Base-by-base conservation (phyloP, 1,140 invertebrate species). In the Cydia pomonella region DNA sequence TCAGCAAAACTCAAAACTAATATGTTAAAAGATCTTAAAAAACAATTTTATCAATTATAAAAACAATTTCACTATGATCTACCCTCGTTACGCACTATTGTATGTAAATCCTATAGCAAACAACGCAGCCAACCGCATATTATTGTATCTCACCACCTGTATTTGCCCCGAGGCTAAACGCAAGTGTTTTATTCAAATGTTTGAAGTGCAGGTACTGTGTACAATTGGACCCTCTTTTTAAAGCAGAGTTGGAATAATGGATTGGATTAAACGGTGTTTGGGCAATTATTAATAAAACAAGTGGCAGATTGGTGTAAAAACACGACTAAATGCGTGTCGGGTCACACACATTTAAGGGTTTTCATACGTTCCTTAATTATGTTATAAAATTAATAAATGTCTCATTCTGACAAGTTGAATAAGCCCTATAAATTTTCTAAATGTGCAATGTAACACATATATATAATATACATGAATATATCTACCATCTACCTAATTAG, bases 141-240 rank as follows among this genome's bases (percentile, higher is more conserved):
- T 76, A 41, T 71, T 33, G 62, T 77, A 77, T 74, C 77, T 29
- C 50, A 23, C 74, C 88, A 90, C 88, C 88, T 90, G 88, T 90
- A 78, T 90, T 90, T 90, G 81, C 87, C 87, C 80, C 78, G 77
- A 64, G 79, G 87, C 85, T 87, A 81, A 83, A 69, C 69, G 77
- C 82, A 84, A 82, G 81, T 82, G 77, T 72, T 64, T 7, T 23
- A 33, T 76, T 6, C n/a, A 38, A 23, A 47, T 53, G n/a, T 50
- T 21, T 50, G 23, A 38, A 74, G 50, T 53, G 44, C 79, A 69
- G 76, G 69, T 75, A 79, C 73, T 82, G 27, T 82, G 27, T 74
- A 81, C 87, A 87, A 84, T 84, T 87, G 84, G 62, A 72, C 63
- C 76, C 78, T 79, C 77, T 82, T n/a, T 25, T 76, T 73, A 38